Evolutionary conservation across 2,113 vertebrate genomes (phyloP).

Genomic region (Lutjanus erythropterus): DNA sequence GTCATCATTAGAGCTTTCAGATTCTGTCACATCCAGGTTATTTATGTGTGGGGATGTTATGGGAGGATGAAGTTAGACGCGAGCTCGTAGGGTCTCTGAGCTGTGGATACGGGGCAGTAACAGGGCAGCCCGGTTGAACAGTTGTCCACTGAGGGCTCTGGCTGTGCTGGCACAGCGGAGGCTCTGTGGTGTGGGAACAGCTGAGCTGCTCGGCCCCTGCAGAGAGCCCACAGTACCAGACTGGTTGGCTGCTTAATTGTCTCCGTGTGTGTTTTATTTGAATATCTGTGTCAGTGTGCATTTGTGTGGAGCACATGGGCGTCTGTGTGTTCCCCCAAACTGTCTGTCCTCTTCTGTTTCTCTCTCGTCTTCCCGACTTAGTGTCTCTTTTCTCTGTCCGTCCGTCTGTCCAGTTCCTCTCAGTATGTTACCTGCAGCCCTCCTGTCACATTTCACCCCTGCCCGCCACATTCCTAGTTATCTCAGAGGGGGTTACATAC

Average conservation of each 20-base stretch:
- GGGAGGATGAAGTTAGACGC: constrained; percentile 11
- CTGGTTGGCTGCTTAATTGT: constrained; percentile 33
- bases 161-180: constrained; percentile 45
- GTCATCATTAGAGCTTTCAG: constrained; percentile 29
- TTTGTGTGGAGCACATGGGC: constrained; percentile 21
- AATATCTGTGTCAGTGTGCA: constrained; percentile 42
- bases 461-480: constrained; percentile 82
- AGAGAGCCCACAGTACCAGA: constrained; percentile 40
- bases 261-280: constrained; percentile 39
- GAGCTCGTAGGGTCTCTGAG: not conserved
- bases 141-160: constrained; percentile 41
- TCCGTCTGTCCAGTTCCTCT: constrained; percentile 45
- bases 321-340: constrained; percentile 18
- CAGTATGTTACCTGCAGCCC: constrained; percentile 82
- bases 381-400: not conserved
- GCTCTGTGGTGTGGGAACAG: constrained; percentile 56
- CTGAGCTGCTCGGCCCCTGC: constrained; percentile 44
- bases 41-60: constrained; percentile 39
- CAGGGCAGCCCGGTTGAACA: constrained; percentile 11
- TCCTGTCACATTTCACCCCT: constrained; percentile 85
- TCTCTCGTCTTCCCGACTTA: constrained; percentile 5
- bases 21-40: constrained; percentile 31
- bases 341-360: constrained; percentile 19
- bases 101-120: constrained; percentile 11
- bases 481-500: constrained; percentile 77